A percentile compares a stretch with the other conserved stretches of the same genome.
phyloP scores from a whole-genome alignment of 1,140 invertebrate species.

The Drosophila pseudoananassae region DNA sequence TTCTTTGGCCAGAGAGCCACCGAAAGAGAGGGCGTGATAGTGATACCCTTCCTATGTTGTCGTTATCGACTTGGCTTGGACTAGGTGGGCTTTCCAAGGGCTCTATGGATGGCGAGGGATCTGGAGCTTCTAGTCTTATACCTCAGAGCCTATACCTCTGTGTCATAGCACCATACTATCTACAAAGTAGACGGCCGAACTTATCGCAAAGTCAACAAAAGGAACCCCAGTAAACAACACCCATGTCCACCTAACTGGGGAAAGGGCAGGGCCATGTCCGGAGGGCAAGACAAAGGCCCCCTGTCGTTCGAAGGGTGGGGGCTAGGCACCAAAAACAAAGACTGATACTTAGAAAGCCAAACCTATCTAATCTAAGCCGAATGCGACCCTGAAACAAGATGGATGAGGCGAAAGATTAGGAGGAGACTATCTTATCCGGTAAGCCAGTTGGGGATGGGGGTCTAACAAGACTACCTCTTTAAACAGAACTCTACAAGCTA shows the following conservation, averaged over 20 bases:
- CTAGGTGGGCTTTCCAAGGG: slow-evolving; percentile 11
- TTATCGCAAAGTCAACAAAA: slow-evolving; percentile 69
- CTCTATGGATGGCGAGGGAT: slow-evolving; percentile 5
- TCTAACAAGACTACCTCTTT: too few species aligned
- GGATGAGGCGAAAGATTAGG: slow-evolving; percentile 20
- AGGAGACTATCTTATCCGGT: slow-evolving; percentile 47
- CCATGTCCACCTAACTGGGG: slow-evolving; percentile 27
- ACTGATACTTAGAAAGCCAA: neutral
- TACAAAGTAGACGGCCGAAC: slow-evolving; percentile 27
- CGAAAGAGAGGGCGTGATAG: slow-evolving; percentile 21
- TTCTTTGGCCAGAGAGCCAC: slow-evolving; percentile 27
- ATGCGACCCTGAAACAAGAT: slow-evolving; percentile 42
- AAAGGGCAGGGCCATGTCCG: slow-evolving; percentile 3
- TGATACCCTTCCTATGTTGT: too few species aligned
- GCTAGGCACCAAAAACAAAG: neutral
- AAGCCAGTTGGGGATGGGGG: slow-evolving; percentile 12
- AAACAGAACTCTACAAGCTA: too few species aligned
- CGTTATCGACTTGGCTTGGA: slow-evolving; percentile 49
- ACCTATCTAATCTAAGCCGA: slow-evolving; percentile 61
- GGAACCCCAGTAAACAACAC: slow-evolving; percentile 56
- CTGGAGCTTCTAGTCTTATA: too few species aligned
- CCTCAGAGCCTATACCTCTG: too few species aligned
- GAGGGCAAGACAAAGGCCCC: slow-evolving; percentile 50
- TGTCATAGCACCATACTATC: slow-evolving; percentile 7
- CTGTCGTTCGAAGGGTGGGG: slow-evolving; percentile 22